These are phyloP conservation scores for Cercopithecus diana DNA, from an alignment of 2,797 vertebrate species.

Conservation along the genomic window DNA sequence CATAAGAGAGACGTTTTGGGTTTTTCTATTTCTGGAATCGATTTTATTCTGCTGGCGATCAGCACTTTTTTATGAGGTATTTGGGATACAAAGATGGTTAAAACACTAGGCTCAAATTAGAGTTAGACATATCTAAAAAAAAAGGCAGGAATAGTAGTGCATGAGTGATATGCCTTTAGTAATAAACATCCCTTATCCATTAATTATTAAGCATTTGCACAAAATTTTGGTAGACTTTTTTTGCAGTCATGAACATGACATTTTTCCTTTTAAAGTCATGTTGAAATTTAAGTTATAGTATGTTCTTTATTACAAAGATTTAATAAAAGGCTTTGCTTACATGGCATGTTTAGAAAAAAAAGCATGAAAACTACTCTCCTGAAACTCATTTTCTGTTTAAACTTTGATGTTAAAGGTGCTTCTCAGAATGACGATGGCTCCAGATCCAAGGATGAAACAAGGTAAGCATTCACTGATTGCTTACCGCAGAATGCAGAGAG, in stretches of 20 bases:
- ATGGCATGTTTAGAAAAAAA: not conserved
- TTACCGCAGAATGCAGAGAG: not conserved
- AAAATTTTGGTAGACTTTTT: slow-evolving; percentile 37
- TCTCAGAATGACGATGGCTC: slow-evolving; percentile 82
- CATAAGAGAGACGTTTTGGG: not conserved
- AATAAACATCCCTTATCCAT: not conserved
- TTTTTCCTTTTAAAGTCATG: slow-evolving; percentile 28
- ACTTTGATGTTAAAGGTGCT: slow-evolving; percentile 83
- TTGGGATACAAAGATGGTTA: slow-evolving; percentile 12
- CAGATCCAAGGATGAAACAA: slow-evolving; percentile 81
- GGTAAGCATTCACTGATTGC: slow-evolving; percentile 77
- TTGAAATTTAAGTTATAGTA: slow-evolving; percentile 7
- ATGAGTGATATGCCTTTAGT: not conserved
- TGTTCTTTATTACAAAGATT: slow-evolving; percentile 38
- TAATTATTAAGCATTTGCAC: not conserved
- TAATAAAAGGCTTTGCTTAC: slow-evolving; percentile 50
- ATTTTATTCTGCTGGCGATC: not conserved
- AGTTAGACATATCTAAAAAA: slow-evolving; percentile 19
- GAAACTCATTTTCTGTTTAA: slow-evolving; percentile 70
- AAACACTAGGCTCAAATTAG: slow-evolving; percentile 20
- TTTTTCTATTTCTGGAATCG: slow-evolving; percentile 44
- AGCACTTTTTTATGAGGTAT: slow-evolving; percentile 3
- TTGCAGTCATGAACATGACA: not conserved
- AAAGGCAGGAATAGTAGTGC: not conserved
- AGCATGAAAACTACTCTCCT: slow-evolving; percentile 27